Conservation (phyloP, 2,113 vertebrate genomes). For the Onychostoma macrolepis region DNA sequence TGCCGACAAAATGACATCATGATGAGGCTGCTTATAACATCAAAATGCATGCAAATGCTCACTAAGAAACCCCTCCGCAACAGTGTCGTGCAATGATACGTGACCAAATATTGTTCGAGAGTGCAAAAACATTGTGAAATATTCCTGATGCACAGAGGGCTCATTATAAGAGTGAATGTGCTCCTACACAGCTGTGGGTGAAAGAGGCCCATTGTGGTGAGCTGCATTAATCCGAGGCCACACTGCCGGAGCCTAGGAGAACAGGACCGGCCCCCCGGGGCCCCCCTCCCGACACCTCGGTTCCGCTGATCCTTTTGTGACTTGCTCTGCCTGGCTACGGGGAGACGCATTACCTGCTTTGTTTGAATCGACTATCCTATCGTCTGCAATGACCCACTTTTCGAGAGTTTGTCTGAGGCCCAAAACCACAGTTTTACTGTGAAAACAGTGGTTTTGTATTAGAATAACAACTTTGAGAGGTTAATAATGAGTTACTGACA, state of each 20-base stretch:
- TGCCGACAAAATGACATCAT: conserved; percentile 8
- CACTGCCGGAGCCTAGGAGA: conserved; percentile 42
- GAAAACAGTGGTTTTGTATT: not conserved
- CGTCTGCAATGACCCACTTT: conserved; percentile 33
- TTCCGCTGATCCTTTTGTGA: conserved; percentile 36
- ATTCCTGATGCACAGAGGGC: conserved; percentile 40
- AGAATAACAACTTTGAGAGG: not conserved
- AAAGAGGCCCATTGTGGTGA: conserved; percentile 53
- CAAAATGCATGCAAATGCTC: conserved; percentile 30
- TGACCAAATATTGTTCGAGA: conserved; percentile 52
- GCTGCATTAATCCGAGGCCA: conserved; percentile 46
- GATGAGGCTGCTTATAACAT: conserved; percentile 16
- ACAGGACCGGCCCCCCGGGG: conserved; percentile 29
- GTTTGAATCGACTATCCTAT: conserved; percentile 20
- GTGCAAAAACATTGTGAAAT: conserved; percentile 52
- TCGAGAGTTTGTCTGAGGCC: not conserved
- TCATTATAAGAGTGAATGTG: conserved; percentile 49
- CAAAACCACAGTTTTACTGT: not conserved
- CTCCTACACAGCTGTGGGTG: conserved; percentile 41
- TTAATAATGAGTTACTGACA: conserved; percentile 21
- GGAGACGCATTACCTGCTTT: conserved; percentile 45
- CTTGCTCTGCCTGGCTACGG: conserved; percentile 1
- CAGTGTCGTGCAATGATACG: conserved; percentile 3
- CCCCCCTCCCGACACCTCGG: conserved; percentile 20
- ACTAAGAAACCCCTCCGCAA: conserved; percentile 25